Evolutionary conservation across 2,888 invertebrate genomes (phyloP).

Genomic region (Theristus sp.): DNA sequence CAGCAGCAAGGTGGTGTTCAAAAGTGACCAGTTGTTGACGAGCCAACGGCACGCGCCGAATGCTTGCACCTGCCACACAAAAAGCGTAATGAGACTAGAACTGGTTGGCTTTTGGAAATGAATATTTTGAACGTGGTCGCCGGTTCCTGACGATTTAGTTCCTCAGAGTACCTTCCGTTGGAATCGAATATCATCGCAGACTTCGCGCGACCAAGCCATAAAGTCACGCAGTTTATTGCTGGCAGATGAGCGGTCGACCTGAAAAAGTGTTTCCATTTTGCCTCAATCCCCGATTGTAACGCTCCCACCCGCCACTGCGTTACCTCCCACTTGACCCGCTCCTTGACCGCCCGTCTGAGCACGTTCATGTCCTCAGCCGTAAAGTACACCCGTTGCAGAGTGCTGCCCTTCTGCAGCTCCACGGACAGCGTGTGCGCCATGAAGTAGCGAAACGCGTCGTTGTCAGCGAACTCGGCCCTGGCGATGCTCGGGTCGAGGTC

Average conservation of each 20-base stretch:
- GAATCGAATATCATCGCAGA: slow-evolving; percentile 31
- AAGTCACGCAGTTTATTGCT: slow-evolving; percentile 32
- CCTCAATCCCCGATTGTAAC: no score
- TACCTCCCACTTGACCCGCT: slow-evolving; percentile 30
- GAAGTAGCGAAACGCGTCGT: slow-evolving; percentile 13
- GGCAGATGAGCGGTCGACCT: slow-evolving; percentile 29
- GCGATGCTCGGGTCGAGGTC: slow-evolving; percentile 21
- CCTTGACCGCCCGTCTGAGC: slow-evolving; percentile 27
- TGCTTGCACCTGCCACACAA: slow-evolving; percentile 15
- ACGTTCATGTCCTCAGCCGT: slow-evolving; percentile 21
- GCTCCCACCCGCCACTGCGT: no score
- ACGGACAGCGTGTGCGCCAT: slow-evolving; percentile 23
- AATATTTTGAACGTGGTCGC: no score
- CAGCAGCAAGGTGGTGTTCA: slow-evolving; percentile 23
- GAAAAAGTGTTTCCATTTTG: no score
- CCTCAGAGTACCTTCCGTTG: slow-evolving; percentile 25
- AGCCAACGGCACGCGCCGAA: slow-evolving; percentile 23
- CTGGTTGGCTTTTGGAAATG: no score
- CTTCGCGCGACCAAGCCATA: slow-evolving; percentile 31
- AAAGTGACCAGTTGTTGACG: slow-evolving; percentile 26
- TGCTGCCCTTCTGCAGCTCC: slow-evolving; percentile 30
- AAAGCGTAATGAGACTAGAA: no score
- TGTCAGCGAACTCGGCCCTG: neutral
- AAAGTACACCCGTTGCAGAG: slow-evolving; percentile 30
- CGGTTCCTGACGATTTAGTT: no score